Evolutionary conservation across 2,113 vertebrate genomes (phyloP).

Genomic region (Amphiprion ocellaris): DNA sequence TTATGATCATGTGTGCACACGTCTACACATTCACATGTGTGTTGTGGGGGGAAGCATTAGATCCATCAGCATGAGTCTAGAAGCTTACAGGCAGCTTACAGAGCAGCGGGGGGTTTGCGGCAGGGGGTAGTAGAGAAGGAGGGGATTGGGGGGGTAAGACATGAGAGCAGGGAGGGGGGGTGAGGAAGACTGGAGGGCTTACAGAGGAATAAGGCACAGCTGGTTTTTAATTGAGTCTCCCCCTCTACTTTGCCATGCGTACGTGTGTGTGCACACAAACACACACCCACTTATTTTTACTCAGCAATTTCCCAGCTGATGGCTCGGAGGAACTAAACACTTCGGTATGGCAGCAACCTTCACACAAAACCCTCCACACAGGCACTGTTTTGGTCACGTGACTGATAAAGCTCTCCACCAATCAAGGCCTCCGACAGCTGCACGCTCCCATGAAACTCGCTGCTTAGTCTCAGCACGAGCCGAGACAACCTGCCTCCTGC

Average conservation of each 20-base stretch:
- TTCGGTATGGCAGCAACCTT: conserved; percentile 63
- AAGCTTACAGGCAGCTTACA: conserved; percentile 81
- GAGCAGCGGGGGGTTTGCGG: conserved; percentile 67
- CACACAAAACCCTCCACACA: conserved; percentile 38
- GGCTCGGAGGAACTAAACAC: conserved; percentile 74
- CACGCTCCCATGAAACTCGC: conserved; percentile 44
- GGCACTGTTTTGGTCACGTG: conserved; percentile 52
- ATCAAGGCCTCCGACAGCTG: conserved; percentile 58
- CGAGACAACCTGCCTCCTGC: conserved; percentile 8
- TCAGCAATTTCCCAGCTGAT: conserved; percentile 84
- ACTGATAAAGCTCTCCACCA: conserved; percentile 62
- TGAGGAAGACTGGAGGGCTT: conserved; percentile 73
- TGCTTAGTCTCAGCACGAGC: conserved; percentile 22
- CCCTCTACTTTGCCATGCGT: conserved; percentile 49
- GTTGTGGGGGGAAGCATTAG: conserved; percentile 58
- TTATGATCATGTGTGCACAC: conserved; percentile 13
- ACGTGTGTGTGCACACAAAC: conserved; percentile 15
- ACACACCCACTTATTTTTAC: conserved; percentile 67
- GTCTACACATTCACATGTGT: conserved; percentile 26
- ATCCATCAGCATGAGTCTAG: conserved; percentile 72
- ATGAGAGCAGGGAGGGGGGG: conserved; percentile 45
- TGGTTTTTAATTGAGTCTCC: conserved; percentile 86
- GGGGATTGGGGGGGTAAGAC: conserved; percentile 50
- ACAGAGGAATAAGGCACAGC: conserved; percentile 82
- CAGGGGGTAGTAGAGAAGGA: conserved; percentile 55